Conservation (phyloP, 2,888 invertebrate genomes). For the Sinhomidia bicolor region DNA sequence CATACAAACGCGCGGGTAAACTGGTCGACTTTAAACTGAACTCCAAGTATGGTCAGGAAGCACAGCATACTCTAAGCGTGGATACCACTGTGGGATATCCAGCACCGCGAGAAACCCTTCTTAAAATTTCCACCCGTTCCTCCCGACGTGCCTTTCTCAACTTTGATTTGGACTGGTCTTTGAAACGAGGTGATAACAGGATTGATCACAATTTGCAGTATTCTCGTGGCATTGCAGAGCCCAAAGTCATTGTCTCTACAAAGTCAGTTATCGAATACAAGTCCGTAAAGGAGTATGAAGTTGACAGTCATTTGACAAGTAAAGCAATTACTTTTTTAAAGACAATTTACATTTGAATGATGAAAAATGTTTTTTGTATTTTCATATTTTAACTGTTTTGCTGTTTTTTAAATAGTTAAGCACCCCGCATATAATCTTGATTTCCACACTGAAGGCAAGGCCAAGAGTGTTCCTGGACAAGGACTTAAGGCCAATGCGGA, state of each 20-base stretch:
- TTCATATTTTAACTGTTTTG: too few relatives aligned
- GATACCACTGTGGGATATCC: slow-evolving; percentile 60
- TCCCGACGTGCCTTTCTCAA: slow-evolving; percentile 75
- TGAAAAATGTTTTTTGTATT: not conserved
- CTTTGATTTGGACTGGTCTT: slow-evolving; percentile 85
- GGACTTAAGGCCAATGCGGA: slow-evolving; percentile 65
- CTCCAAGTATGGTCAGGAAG: slow-evolving; percentile 66
- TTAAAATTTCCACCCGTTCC: slow-evolving; percentile 65
- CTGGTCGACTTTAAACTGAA: slow-evolving; percentile 62
- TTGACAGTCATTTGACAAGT: slow-evolving; percentile 78
- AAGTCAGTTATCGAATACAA: slow-evolving; percentile 64
- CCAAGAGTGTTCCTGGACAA: slow-evolving; percentile 81
- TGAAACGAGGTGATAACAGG: slow-evolving; percentile 79
- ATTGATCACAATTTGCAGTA: slow-evolving; percentile 63
- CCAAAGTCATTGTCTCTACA: slow-evolving; percentile 66
- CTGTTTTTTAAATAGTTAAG: slow-evolving; percentile 82
- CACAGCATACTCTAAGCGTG: slow-evolving; percentile 64
- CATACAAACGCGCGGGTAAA: slow-evolving; percentile 21
- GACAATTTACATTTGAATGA: too few relatives aligned
- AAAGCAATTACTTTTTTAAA: too few relatives aligned
- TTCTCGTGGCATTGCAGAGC: slow-evolving; percentile 67
- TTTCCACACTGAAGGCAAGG: slow-evolving; percentile 84
- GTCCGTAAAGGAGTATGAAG: slow-evolving; percentile 76
- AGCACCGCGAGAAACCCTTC: slow-evolving; percentile 39
- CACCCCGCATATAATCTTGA: slow-evolving; percentile 84